These are phyloP conservation scores for Drosophila paranaensis DNA, from an alignment of 2,888 invertebrate genomes.

Conservation along the genomic window DNA sequence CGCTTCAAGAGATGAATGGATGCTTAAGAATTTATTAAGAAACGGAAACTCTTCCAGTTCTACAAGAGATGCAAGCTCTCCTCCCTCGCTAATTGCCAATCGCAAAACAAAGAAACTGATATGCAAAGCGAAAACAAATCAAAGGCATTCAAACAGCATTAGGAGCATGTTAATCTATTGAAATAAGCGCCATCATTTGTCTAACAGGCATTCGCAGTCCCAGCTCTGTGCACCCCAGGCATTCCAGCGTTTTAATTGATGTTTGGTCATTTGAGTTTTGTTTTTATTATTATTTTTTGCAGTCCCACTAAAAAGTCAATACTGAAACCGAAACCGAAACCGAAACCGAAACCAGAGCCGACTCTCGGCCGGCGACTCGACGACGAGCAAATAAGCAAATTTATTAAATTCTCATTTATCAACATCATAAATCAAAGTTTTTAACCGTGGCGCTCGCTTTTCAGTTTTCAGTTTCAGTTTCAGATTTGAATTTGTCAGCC, in stretches of 20 bases:
- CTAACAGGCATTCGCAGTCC: conserved; percentile 28
- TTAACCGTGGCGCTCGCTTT: conserved; percentile 33
- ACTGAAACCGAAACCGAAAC: conserved; percentile 23
- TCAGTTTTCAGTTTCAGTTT: conserved; percentile 56
- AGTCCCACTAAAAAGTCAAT: conserved; percentile 32
- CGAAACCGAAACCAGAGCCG: conserved; percentile 20
- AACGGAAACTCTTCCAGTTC: background rate
- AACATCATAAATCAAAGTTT: conserved; percentile 75
- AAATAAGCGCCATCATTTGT: conserved; percentile 77
- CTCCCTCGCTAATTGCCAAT: no score
- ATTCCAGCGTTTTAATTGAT: conserved; percentile 63
- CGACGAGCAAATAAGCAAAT: conserved; percentile 62
- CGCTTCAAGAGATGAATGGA: background rate
- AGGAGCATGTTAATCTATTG: conserved; percentile 65
- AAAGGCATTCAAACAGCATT: conserved; percentile 47
- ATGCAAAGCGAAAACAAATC: conserved; percentile 19
- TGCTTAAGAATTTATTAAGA: background rate
- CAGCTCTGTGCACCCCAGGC: conserved; percentile 29
- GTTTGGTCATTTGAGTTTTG: conserved; percentile 29
- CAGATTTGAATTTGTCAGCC: conserved; percentile 48
- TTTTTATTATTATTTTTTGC: background rate
- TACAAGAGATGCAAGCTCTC: background rate
- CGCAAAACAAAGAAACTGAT: conserved; percentile 18
- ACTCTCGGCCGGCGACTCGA: conserved; percentile 27
- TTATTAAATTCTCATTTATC: conserved; percentile 80